These are phyloP conservation scores for Chymomyza amoena DNA, from an alignment of 2,888 invertebrate genomes.

Conservation along the genomic window DNA sequence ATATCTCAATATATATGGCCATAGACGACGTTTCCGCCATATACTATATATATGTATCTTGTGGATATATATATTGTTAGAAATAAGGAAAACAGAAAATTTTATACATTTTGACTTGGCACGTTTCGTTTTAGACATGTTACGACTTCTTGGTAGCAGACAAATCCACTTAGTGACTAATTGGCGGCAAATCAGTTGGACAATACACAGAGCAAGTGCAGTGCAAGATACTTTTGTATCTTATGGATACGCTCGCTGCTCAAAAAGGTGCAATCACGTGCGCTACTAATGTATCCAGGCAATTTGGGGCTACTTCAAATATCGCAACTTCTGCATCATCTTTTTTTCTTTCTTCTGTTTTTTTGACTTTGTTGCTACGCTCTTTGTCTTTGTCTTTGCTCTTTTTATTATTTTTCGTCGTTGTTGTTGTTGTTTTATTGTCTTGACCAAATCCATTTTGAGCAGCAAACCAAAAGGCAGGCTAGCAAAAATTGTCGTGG, in stretches of 20 bases:
- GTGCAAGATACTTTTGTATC: not conserved
- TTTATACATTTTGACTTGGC: constrained; percentile 58
- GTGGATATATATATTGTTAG: not conserved
- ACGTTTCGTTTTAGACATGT: constrained; percentile 42
- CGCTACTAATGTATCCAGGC: not conserved
- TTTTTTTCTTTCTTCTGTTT: too few relatives aligned
- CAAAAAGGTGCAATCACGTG: not conserved
- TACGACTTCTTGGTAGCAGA: constrained; percentile 22
- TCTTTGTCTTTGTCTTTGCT: constrained; percentile 37
- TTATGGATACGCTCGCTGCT: not conserved
- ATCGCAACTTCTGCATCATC: constrained; percentile 33
- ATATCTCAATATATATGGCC: not conserved
- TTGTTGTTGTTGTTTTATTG: constrained; percentile 19
- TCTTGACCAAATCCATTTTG: constrained; percentile 57
- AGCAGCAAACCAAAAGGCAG: constrained; percentile 29
- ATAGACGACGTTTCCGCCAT: not conserved
- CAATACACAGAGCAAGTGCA: constrained; percentile 3
- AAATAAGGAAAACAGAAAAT: constrained; percentile 8
- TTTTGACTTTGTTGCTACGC: constrained; percentile 42
- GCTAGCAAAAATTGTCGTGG: constrained; percentile 8
- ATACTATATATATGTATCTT: too few relatives aligned
- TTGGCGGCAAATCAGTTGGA: constrained; percentile 66
- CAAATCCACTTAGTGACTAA: constrained; percentile 69
- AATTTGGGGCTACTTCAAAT: not conserved
- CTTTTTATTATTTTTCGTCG: constrained; percentile 28